phyloP scores from a whole-genome alignment of 37 sponge, comb jelly and placozoan species.

The Diacarnus erythraeanus region DNA sequence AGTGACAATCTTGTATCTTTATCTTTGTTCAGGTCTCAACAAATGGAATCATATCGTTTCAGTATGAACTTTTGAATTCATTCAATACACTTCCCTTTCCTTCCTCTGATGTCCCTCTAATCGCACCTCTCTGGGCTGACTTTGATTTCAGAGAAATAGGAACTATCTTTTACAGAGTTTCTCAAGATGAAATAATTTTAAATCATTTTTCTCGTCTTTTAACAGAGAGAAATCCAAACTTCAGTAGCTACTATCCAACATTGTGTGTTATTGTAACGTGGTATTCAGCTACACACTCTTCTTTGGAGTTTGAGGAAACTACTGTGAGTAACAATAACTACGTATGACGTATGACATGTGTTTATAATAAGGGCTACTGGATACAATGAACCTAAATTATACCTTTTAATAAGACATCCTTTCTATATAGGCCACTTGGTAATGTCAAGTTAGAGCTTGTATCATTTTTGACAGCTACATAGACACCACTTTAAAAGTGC shows the following conservation, averaged over 20 bases:
- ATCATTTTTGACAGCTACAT: too few species aligned
- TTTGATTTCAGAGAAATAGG: not conserved
- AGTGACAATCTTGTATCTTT: too few species aligned
- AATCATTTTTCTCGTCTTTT: not conserved
- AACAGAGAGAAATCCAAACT: not conserved
- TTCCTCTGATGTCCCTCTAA: not conserved
- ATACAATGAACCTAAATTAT: too few species aligned
- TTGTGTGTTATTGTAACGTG: not conserved
- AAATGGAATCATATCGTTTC: constrained; percentile 4
- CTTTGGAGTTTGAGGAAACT: too few species aligned
- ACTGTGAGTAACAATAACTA: too few species aligned
- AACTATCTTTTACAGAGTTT: not conserved
- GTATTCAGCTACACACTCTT: not conserved
- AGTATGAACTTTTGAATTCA: not conserved
- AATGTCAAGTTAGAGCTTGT: too few species aligned
- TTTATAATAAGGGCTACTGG: too few species aligned
- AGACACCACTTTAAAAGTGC: too few species aligned
- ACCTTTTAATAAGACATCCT: too few species aligned
- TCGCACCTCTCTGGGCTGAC: not conserved
- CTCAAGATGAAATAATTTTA: not conserved
- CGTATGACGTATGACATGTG: too few species aligned
- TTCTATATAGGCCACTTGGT: too few species aligned
- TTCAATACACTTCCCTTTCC: not conserved
- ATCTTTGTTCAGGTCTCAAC: not conserved
- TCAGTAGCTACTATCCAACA: not conserved